phyloP scores from a whole-genome alignment of 1,140 invertebrate genomes.

The Pissodes strobi region DNA sequence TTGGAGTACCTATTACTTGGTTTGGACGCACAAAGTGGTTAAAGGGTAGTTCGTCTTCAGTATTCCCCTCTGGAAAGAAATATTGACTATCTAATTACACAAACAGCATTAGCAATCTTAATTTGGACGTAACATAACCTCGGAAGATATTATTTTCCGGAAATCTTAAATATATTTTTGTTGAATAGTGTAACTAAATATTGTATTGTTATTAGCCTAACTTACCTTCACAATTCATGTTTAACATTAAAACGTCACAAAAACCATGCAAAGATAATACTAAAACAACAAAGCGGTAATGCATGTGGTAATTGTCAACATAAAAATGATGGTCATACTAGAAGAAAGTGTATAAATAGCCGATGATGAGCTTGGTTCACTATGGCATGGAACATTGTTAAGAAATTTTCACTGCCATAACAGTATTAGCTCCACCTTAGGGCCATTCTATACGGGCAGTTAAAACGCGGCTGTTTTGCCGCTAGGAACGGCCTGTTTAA shows the following conservation, averaged over 20 bases:
- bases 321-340: neutral
- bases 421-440: too few relatives aligned
- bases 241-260: too few relatives aligned
- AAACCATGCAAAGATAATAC: too few relatives aligned
- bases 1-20: too few relatives aligned
- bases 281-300: conserved; percentile 4
- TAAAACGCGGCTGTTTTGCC: too few relatives aligned
- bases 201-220: conserved; percentile 3
- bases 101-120: neutral
- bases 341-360: too few relatives aligned
- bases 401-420: neutral
- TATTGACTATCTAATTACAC: neutral
- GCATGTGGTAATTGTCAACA: conserved; percentile 1
- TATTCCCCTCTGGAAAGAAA: neutral
- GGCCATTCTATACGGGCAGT: too few relatives aligned
- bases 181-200: neutral
- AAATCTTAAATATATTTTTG: neutral
- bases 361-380: too few relatives aligned
- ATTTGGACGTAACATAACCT: neutral
- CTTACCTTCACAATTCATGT: neutral
- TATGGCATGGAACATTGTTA: neutral
- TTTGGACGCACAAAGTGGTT: neutral
- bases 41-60: neutral
- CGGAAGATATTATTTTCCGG: neutral
- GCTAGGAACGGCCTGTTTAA: too few relatives aligned